These are phyloP conservation scores for Thaumetopoea pityocampa DNA, from an alignment of 1,140 invertebrate genomes.

Conservation along the genomic window DNA sequence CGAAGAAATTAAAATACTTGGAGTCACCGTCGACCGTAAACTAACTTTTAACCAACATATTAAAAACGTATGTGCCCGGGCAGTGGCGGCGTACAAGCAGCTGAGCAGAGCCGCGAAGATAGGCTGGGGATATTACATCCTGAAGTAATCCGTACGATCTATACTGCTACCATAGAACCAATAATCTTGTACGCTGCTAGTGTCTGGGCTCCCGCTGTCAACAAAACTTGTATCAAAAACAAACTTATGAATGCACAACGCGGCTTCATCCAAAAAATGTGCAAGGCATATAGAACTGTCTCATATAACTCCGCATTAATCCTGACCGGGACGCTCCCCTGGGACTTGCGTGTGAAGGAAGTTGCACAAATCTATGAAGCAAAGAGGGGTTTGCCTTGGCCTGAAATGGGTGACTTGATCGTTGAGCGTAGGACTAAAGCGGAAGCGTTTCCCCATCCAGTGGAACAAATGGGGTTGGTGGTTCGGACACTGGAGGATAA, in stretches of 20 bases:
- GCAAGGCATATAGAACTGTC: conserved; percentile 1
- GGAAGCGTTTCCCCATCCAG: too few relatives aligned
- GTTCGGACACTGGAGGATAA: too few relatives aligned
- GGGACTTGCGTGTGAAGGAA: neutral
- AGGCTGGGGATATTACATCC: neutral
- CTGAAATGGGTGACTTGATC: too few relatives aligned
- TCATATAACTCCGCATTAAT: neutral
- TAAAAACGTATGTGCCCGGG: neutral
- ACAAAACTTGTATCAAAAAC: neutral
- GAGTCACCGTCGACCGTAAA: conserved; percentile 4
- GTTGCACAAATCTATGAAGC: neutral
- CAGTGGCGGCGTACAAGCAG: neutral
- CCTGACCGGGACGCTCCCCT: neutral
- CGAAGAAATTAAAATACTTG: conserved; percentile 2
- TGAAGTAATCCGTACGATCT: conserved; percentile 1
- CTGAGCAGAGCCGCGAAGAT: neutral
- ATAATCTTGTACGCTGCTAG: conserved; percentile 4
- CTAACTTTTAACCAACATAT: conserved; percentile 4
- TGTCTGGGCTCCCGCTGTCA: conserved; percentile 3
- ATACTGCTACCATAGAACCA: conserved; percentile 1
- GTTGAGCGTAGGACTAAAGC: too few relatives aligned
- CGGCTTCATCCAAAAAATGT: neutral
- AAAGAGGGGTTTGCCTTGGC: conserved; percentile 4
- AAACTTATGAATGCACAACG: too few relatives aligned
- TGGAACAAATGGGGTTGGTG: too few relatives aligned